These are phyloP conservation scores for Pissodes strobi DNA, from an alignment of 1,140 invertebrate species.

Conservation along the genomic window DNA sequence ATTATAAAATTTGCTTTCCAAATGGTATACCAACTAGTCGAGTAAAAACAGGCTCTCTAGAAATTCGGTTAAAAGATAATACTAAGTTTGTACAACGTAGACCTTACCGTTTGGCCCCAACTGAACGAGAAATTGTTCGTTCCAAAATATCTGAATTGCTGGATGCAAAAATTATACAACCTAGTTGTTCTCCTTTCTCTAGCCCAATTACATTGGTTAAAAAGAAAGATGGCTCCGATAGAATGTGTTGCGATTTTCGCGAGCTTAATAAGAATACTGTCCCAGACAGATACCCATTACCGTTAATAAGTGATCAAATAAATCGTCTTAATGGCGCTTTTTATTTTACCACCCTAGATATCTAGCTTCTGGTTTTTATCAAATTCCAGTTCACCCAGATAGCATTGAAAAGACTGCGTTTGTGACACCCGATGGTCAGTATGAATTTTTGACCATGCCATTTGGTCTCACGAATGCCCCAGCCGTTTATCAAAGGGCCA, in stretches of 20 bases:
- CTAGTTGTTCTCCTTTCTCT: slow-evolving; percentile 15
- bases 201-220: slow-evolving; percentile 14
- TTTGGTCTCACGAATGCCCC: slow-evolving; percentile 45
- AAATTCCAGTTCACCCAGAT: slow-evolving; percentile 46
- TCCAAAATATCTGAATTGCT: slow-evolving; percentile 5
- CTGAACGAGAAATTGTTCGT: slow-evolving; percentile 7
- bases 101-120: slow-evolving; percentile 9
- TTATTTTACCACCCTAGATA: slow-evolving; percentile 45
- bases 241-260: too few relatives aligned
- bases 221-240: slow-evolving; percentile 39
- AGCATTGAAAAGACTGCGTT: slow-evolving; percentile 48
- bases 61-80: slow-evolving; percentile 12
- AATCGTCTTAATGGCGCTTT: slow-evolving; percentile 29
- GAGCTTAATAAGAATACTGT: slow-evolving; percentile 30
- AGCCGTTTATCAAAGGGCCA: slow-evolving; percentile 42
- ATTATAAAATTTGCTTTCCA: background rate
- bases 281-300: slow-evolving; percentile 46
- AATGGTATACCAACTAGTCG: slow-evolving; percentile 1
- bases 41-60: slow-evolving; percentile 1
- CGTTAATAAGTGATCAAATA: slow-evolving; percentile 40
- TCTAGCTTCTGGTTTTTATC: slow-evolving; percentile 42
- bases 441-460: slow-evolving; percentile 43
- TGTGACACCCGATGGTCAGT: slow-evolving; percentile 42
- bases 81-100: slow-evolving; percentile 5
- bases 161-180: slow-evolving; percentile 3